Evolutionary conservation across 2,888 invertebrate species (phyloP), one percentile per base, ranked within the genome.

Genomic region (Campoplex nolae): DNA sequence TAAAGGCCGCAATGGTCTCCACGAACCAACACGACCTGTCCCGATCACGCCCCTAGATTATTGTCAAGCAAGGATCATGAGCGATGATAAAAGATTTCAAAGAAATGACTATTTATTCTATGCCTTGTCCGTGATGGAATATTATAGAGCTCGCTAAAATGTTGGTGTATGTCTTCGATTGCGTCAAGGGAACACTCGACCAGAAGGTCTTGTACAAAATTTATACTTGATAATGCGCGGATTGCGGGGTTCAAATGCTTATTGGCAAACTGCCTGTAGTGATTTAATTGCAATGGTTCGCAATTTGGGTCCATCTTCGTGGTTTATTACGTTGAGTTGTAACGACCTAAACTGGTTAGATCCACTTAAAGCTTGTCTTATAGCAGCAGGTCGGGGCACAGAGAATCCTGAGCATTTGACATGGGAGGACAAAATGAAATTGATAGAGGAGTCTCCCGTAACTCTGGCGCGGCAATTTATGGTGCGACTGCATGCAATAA

Each of bases 341-440:
- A 92, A 92, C 85, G 91, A 92, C 81, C 74, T 91, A 0, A 79
- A 91, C 81, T 93, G 92, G 92, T 28, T 88, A 2, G 93, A 93
- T 38, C 92, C 92, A 90, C 88, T 89, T 0, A 92, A 92, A 91
- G 92, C 93, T 0, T 88, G 93, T 9, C 85, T 93, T 7, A 91
- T 92, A 9, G 91, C 90, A 0, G 92, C 90, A 87, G 89, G 89
- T n/a, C 74, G 91, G 32, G 16, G 90, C 3, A 48, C 71, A 45
- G 83, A 78, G 28, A 70, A 83, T 65, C 62, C 86, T 56, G 58
- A 77, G n/a, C 16, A 65, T 23, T 28, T 76, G 18, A 3, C n/a
- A 54, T 71, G 79, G 48, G 13, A 68, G 45, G 88, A 88, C 11
- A 58, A 45, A 16, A 38, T 81, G 48, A 28, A 71, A 58, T 54